phyloP scores from a whole-genome alignment of 2,113 vertebrate genomes.

The Lucifuga dentata region DNA sequence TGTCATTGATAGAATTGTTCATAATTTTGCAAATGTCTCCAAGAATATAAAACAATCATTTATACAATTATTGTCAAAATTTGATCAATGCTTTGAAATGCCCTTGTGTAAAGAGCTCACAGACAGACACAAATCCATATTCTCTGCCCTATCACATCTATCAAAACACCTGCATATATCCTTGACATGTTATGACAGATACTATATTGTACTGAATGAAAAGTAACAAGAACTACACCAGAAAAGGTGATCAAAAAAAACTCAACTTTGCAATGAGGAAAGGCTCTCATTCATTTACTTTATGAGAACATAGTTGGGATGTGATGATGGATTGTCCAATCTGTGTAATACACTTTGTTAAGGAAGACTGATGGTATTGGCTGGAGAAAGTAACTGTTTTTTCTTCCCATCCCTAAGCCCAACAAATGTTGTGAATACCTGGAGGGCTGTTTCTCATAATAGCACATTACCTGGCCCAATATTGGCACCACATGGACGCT shows the following conservation, averaged over 20 bases:
- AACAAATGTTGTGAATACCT: slow-evolving; percentile 68
- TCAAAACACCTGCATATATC: slow-evolving; percentile 2
- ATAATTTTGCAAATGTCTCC: neutral
- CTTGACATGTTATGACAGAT: neutral
- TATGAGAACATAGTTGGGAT: slow-evolving; percentile 59
- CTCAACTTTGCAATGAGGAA: slow-evolving; percentile 26
- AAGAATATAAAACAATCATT: neutral
- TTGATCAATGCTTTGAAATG: slow-evolving; percentile 6
- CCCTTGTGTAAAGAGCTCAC: neutral
- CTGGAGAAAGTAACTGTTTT: slow-evolving; percentile 58
- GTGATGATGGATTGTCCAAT: slow-evolving; percentile 79
- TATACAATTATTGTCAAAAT: slow-evolving; percentile 8
- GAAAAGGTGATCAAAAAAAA: neutral
- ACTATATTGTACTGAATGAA: neutral
- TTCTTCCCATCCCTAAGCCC: slow-evolving; percentile 46
- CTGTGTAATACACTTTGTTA: slow-evolving; percentile 73
- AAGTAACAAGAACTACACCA: neutral
- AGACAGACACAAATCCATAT: slow-evolving; percentile 12
- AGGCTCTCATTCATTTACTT: slow-evolving; percentile 63
- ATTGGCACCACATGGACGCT: slow-evolving; percentile 30
- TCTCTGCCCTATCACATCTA: neutral
- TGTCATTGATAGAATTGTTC: neutral
- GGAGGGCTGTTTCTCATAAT: slow-evolving; percentile 60
- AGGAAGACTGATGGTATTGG: slow-evolving; percentile 72
- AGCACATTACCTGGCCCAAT: slow-evolving; percentile 55